Conservation (phyloP, 2,113 vertebrate genomes). For the Corythaeola cristata region DNA sequence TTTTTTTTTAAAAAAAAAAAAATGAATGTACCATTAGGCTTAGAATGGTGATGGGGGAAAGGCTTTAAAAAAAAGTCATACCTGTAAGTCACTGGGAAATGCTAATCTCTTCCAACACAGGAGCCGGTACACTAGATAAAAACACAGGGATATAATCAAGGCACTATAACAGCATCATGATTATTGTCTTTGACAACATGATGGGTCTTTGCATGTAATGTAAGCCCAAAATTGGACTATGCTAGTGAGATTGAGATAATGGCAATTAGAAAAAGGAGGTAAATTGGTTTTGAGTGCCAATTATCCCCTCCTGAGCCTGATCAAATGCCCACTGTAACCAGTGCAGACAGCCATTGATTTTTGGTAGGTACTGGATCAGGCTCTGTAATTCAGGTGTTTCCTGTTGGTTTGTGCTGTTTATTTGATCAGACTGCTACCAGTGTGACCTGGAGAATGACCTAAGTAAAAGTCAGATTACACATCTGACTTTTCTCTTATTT, state of each 20-base stretch:
- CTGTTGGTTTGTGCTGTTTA: not conserved
- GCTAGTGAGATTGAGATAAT: not conserved
- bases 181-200: not conserved
- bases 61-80: not conserved
- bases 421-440: not conserved
- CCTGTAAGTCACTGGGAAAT: not conserved
- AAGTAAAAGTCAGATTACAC: not conserved
- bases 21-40: not conserved
- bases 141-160: not conserved
- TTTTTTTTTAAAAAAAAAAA: not conserved
- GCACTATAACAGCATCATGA: not conserved
- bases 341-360: not conserved
- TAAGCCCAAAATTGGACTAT: not conserved
- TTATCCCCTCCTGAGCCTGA: not conserved
- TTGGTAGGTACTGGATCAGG: not conserved
- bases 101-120: not conserved
- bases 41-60: not conserved
- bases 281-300: not conserved
- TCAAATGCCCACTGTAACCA: not conserved
- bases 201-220: not conserved
- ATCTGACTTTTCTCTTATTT: not conserved
- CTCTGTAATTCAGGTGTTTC: not conserved
- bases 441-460: not conserved
- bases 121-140: not conserved
- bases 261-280: not conserved